Conservation (phyloP, 2,113 vertebrate species). For the Myiagra hebetior region DNA sequence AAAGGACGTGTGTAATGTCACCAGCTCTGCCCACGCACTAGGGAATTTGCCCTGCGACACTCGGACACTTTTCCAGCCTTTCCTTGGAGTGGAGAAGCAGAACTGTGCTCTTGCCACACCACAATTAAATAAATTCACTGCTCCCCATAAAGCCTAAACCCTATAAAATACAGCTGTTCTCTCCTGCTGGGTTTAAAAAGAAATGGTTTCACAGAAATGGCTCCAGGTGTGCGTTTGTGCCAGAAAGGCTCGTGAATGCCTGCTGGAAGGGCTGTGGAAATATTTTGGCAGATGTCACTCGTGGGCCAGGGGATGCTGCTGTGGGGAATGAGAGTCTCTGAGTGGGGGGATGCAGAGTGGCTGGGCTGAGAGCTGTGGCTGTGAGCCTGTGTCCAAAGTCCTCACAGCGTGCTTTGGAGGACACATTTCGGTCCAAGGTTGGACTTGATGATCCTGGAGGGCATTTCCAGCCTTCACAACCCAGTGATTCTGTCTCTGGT, state of each 20-base stretch:
- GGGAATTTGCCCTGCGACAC: background rate
- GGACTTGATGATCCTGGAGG: background rate
- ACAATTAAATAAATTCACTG: background rate
- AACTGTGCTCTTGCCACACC: background rate
- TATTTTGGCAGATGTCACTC: conserved; percentile 8
- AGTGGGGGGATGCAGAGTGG: background rate
- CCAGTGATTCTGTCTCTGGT: background rate
- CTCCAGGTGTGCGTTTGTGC: background rate
- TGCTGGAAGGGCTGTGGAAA: background rate
- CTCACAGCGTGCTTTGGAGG: fast-evolving
- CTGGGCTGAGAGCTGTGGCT: background rate
- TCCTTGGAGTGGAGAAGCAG: background rate
- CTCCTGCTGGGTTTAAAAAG: background rate
- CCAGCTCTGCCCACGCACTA: background rate
- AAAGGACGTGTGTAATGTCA: background rate
- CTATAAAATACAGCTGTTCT: conserved; percentile 20
- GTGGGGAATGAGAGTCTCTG: background rate
- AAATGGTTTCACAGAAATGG: background rate
- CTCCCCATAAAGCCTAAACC: background rate
- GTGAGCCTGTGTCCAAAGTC: fast-evolving
- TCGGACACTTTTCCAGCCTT: background rate
- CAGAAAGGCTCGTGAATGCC: background rate
- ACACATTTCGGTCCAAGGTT: background rate
- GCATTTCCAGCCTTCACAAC: background rate
- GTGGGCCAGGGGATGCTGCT: background rate